phyloP scores from a whole-genome alignment of 2,888 invertebrate species.

The Mystacides longicornis region DNA sequence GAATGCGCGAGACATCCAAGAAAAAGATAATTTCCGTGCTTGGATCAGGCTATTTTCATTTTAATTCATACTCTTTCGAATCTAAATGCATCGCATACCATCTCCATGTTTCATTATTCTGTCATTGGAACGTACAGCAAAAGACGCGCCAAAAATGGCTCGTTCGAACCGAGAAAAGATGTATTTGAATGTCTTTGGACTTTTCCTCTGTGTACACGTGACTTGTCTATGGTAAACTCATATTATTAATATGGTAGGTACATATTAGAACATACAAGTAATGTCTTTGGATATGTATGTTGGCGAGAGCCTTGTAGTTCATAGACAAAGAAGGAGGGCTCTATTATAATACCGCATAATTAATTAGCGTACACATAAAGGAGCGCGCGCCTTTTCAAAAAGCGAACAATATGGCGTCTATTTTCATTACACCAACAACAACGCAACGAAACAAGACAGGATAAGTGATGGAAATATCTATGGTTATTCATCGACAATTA shows the following conservation, averaged over 20 bases:
- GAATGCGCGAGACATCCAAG: too few relatives aligned
- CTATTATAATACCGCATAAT: conserved; percentile 21
- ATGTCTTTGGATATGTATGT: not conserved
- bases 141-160: too few relatives aligned
- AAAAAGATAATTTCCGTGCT: too few relatives aligned
- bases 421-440: conserved; percentile 16
- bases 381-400: conserved; percentile 22
- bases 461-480: not conserved
- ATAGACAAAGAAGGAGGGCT: conserved; percentile 22
- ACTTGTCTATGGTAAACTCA: not conserved
- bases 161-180: too few relatives aligned
- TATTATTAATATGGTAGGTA: not conserved
- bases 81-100: too few relatives aligned
- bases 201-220: too few relatives aligned
- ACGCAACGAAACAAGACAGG: not conserved
- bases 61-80: too few relatives aligned
- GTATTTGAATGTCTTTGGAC: too few relatives aligned
- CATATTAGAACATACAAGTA: not conserved
- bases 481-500: not conserved
- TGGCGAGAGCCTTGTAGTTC: conserved; percentile 4
- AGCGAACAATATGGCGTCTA: conserved; percentile 19
- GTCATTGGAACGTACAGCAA: too few relatives aligned
- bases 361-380: conserved; percentile 23
- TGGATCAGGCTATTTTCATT: too few relatives aligned
- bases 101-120: too few relatives aligned